A percentile compares a stretch with the other conserved stretches of the same genome.
Evolutionary conservation across 2,113 vertebrate species (phyloP).

Genomic region (Tachycineta bicolor): DNA sequence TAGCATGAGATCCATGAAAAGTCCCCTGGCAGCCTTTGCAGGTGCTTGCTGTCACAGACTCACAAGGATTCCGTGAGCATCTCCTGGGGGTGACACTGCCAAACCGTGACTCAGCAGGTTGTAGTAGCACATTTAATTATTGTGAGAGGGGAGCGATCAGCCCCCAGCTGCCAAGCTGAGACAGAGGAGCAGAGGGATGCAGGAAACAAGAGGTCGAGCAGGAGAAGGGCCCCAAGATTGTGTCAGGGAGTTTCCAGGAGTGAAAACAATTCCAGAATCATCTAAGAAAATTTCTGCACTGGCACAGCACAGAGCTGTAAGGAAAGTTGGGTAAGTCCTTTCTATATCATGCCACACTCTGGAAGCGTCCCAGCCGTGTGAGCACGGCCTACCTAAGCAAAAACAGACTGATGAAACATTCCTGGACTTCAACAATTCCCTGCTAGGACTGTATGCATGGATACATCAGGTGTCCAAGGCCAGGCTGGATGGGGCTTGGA

Average conservation of each 20-base stretch:
- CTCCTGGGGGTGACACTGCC: neutral
- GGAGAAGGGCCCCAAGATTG: neutral
- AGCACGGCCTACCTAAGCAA: neutral
- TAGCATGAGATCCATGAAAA: neutral
- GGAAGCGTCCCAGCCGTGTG: neutral
- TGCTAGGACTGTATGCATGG: neutral
- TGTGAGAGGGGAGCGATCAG: neutral
- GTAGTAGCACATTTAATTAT: neutral
- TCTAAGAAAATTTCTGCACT: neutral
- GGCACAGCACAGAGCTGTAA: neutral
- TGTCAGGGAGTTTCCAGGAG: neutral
- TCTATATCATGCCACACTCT: neutral
- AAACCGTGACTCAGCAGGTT: slow-evolving; percentile 2
- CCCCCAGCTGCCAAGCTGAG: accelerated
- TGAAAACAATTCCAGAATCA: neutral
- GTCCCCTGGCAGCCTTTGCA: neutral
- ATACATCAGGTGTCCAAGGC: too few species aligned
- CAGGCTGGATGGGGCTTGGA: neutral
- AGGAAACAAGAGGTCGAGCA: neutral
- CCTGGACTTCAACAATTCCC: neutral
- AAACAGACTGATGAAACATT: neutral
- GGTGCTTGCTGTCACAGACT: neutral
- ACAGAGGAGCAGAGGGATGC: accelerated
- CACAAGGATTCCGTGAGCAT: neutral
- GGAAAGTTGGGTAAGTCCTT: neutral